These are phyloP conservation scores for Lasius platythorax DNA, from an alignment of 2,888 invertebrate species.

Conservation along the genomic window DNA sequence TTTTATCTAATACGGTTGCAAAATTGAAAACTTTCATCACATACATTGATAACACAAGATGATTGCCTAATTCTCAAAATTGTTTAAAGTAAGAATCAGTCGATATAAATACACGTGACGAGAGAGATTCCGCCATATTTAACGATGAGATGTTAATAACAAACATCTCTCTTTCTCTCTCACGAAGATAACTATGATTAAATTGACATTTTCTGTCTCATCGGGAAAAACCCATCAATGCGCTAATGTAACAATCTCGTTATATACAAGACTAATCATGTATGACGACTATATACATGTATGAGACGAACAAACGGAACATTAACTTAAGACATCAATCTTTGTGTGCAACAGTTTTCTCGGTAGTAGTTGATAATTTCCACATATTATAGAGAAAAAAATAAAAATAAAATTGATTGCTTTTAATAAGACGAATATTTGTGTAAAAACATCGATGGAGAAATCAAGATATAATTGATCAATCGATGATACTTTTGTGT, in stretches of 20 bases:
- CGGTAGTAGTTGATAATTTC: not conserved
- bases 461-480: constrained; percentile 3
- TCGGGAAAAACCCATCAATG: constrained; percentile 68
- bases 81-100: not conserved
- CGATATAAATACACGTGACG: not conserved
- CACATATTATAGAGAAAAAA: not conserved
- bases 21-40: not conserved
- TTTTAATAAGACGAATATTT: not conserved
- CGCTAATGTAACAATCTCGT: constrained; percentile 21
- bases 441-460: not conserved
- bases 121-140: constrained; percentile 2
- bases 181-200: not conserved
- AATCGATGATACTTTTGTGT: not conserved
- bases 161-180: not conserved
- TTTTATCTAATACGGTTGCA: not conserved
- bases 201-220: not conserved
- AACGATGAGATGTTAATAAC: not conserved
- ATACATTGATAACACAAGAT: not conserved
- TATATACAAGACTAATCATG: constrained; percentile 6
- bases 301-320: not conserved
- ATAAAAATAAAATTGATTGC: not conserved
- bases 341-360: not conserved
- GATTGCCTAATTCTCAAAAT: not conserved
- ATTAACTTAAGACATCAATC: not conserved
- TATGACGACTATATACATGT: not conserved